These are phyloP conservation scores for Montipora capitata DNA, from an alignment of 92 coral and sea anemone species.

Conservation along the genomic window DNA sequence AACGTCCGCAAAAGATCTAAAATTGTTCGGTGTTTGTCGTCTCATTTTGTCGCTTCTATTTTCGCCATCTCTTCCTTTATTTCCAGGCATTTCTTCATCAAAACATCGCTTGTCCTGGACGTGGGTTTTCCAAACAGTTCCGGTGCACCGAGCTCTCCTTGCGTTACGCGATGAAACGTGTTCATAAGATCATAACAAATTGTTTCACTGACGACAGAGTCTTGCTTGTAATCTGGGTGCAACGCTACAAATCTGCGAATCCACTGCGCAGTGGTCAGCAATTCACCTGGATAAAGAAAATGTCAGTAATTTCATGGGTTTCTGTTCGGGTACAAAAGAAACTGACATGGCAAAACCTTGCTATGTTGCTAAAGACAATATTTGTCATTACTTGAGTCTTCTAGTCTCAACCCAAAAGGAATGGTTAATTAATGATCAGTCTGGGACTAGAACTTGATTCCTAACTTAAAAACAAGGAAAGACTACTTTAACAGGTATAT, in stretches of 20 bases:
- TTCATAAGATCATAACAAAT: constrained; percentile 92
- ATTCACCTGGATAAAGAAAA: constrained; percentile 74
- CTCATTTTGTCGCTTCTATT: constrained; percentile 54
- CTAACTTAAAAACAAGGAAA: too few species aligned
- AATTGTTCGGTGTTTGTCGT: not conserved
- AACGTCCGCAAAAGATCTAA: not conserved
- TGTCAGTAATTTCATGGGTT: not conserved
- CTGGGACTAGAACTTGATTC: too few species aligned
- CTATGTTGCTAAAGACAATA: too few species aligned
- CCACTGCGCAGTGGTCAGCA: constrained; percentile 99
- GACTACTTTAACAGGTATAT: too few species aligned
- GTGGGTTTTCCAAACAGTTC: constrained; percentile 89
- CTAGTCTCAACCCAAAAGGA: too few species aligned
- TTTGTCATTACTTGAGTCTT: too few species aligned
- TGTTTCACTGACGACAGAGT: constrained; percentile 90
- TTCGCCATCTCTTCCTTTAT: constrained; percentile 80
- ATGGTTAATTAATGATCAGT: too few species aligned
- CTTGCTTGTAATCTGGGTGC: constrained; percentile 93
- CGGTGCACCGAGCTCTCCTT: constrained; percentile 82
- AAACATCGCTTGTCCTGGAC: constrained; percentile 82
- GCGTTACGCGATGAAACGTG: constrained; percentile 88
- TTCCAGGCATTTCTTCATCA: constrained; percentile 82
- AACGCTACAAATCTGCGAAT: constrained; percentile 85
- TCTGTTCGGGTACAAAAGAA: too few species aligned
- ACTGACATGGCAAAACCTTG: not conserved